Percentiles rank a stretch among this genome's conserved stretches.
Evolutionary conservation across 1,140 invertebrate genomes (phyloP).

Genomic region (Sinella curviseta): DNA sequence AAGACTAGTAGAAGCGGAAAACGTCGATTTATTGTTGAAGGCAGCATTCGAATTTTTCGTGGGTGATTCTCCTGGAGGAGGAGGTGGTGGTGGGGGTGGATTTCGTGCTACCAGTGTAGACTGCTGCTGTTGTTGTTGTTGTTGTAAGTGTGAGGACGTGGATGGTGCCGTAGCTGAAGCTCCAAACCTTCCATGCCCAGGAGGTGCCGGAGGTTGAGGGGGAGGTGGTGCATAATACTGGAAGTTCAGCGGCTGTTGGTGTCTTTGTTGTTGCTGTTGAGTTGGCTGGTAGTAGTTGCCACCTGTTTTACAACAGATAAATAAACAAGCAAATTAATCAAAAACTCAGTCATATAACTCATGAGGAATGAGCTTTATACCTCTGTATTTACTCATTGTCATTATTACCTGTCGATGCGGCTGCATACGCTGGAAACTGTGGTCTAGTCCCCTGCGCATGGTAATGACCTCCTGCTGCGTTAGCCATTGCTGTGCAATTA

Average conservation of each 20-base stretch:
- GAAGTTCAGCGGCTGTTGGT: not conserved
- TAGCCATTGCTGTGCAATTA: too few relatives aligned
- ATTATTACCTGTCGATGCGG: not conserved
- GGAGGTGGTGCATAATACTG: constrained; percentile 31
- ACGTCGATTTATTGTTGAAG: too few relatives aligned
- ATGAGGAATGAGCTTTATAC: not conserved
- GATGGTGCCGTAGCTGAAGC: not conserved
- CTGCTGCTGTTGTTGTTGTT: not conserved
- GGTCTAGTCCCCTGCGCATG: not conserved
- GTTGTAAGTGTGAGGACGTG: not conserved
- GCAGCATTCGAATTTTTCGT: not conserved
- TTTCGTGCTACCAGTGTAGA: not conserved
- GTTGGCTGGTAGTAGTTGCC: not conserved
- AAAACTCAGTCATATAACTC: not conserved
- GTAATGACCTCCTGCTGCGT: not conserved
- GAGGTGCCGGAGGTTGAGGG: not conserved
- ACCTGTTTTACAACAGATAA: not conserved
- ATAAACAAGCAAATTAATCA: not conserved
- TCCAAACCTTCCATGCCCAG: not conserved
- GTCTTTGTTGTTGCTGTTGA: not conserved
- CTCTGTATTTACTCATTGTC: too few relatives aligned
- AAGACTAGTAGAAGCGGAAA: not conserved
- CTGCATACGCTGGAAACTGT: not conserved
- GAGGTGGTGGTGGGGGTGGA: constrained; percentile 10
- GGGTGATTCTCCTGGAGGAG: not conserved